Evolutionary conservation across 1,140 invertebrate genomes (phyloP).

Genomic region (Heterodera carotae): DNA sequence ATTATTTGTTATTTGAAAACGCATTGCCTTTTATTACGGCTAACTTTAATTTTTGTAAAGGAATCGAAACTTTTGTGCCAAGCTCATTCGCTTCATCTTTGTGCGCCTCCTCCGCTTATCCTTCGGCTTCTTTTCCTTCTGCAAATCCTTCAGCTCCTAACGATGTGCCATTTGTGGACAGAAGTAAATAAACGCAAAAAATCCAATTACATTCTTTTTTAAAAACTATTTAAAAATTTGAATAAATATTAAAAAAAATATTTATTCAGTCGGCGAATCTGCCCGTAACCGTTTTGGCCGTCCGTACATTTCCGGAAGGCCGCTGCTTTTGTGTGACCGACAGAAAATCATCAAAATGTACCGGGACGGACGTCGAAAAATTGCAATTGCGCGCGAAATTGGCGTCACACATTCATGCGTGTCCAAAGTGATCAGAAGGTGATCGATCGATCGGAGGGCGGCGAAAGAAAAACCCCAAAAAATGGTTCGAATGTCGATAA

Average conservation of each 20-base stretch:
- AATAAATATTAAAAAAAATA: too few species aligned
- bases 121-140: not conserved
- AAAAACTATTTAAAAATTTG: not conserved
- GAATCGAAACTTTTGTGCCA: not conserved
- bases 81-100: not conserved
- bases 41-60: too few species aligned
- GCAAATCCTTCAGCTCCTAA: not conserved
- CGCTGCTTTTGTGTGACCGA: constrained; percentile 24
- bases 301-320: constrained; percentile 30
- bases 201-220: not conserved
- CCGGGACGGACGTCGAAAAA: constrained; percentile 14
- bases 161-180: not conserved
- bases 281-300: constrained; percentile 28
- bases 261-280: constrained; percentile 32
- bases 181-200: not conserved
- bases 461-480: not conserved
- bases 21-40: too few species aligned
- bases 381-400: constrained; percentile 29
- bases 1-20: too few species aligned
- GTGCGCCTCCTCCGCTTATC: not conserved
- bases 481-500: not conserved
- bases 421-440: constrained; percentile 33
- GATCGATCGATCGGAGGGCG: not conserved
- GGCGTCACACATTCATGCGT: constrained; percentile 35
- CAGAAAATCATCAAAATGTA: constrained; percentile 28